Conservation (phyloP, 2,797 vertebrate genomes). For the Cryptoblepharus egeriae region DNA sequence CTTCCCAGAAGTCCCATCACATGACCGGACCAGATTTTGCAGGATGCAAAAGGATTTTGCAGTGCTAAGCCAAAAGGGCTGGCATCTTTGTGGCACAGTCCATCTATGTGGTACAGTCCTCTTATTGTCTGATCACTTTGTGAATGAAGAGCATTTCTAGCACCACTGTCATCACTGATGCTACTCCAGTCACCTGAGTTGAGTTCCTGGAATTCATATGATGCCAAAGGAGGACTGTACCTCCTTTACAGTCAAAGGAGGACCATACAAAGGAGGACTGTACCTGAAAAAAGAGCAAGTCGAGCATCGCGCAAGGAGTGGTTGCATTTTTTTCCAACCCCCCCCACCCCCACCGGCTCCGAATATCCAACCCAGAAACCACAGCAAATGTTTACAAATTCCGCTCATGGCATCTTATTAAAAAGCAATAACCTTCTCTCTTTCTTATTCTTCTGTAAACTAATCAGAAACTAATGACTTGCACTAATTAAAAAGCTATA, state of each 20-base stretch:
- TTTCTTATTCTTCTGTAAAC: background rate
- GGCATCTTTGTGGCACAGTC: background rate
- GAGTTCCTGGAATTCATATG: background rate
- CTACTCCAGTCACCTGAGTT: background rate
- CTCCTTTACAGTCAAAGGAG: no score
- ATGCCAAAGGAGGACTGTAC: background rate
- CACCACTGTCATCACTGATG: background rate
- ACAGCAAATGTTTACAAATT: background rate
- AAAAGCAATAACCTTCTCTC: background rate
- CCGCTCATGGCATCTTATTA: conserved; percentile 32
- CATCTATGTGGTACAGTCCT: background rate
- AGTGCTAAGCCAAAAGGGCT: background rate
- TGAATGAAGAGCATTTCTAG: background rate
- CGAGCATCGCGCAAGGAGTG: background rate
- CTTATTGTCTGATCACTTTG: background rate
- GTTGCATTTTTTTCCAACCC: no score
- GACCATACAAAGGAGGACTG: no score
- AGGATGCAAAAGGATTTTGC: no score
- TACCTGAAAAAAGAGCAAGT: background rate
- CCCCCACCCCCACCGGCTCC: background rate
- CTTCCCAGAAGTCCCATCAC: background rate
- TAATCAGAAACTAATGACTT: conserved; percentile 36
- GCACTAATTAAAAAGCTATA: conserved; percentile 22
- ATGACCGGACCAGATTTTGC: background rate
- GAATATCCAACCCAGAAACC: background rate